Base-by-base conservation (phyloP, 1,140 invertebrate species). In the Lordiphosa stackelbergi region DNA sequence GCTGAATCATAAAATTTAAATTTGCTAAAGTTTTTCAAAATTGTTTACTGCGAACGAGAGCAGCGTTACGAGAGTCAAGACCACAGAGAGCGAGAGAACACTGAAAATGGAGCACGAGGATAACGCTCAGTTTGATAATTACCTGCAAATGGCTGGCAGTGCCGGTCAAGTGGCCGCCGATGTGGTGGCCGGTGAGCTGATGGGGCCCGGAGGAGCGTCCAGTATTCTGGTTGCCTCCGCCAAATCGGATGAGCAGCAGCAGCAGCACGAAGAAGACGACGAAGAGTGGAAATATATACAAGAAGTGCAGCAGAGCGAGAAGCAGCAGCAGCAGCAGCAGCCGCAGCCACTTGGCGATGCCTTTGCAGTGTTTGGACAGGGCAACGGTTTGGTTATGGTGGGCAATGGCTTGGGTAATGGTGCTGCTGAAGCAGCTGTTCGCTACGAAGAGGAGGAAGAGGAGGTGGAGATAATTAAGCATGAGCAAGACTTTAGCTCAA, bases 291-390 rank as follows among this genome's bases (percentile, higher is more conserved):
- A 86, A 59, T 86, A 86, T 55, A 77, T 84, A 54, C 70, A 83
- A 65, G 85, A 86, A 69, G 85, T 81, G 75, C 79, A 85, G 66
- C 85, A 86, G 59, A 86, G 69, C 64, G 85, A 86, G 66, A 86
- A 86, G 68, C 75, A 74, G 5, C 72, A 84, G 46, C 72, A n/a
- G n/a, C n/a, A 52, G 28, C 68, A 74, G 28, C 64, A 70, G 45
- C 42, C 66, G 24, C 75, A 52, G 28, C 68, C 58, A 47, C 69
- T 34, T 41, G 46, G 54, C 41, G n/a, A 46, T 51, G 61, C 40
- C n/a, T 47, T 12, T 62, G 62, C 60, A 64, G 53, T 41, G 61
- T 61, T 61, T 12, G 43, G 34, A 7, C 36, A 37, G 9, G 31
- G 48, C 22, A 42, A 40, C 40, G 54, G 56, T 12, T 16, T 34